phyloP scores from a whole-genome alignment of 2,113 vertebrate genomes.

The Mus pahari region DNA sequence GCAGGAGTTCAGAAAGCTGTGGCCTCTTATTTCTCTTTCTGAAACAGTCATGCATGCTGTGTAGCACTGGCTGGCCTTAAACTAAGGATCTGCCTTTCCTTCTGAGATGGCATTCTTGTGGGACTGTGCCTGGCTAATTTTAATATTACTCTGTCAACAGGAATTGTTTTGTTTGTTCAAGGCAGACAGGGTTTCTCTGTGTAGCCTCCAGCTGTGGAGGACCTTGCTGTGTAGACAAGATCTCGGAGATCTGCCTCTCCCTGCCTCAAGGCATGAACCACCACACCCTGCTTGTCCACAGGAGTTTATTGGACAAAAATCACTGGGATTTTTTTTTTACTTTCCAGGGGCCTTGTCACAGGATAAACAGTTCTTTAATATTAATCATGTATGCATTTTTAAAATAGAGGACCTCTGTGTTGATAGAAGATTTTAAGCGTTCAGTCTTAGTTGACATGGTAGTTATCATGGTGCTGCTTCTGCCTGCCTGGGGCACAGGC shows the following conservation, averaged over 20 bases:
- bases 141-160: constrained; percentile 14
- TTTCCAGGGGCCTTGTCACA: constrained; percentile 31
- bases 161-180: constrained; percentile 1
- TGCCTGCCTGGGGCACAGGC: not conserved
- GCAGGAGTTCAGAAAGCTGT: not conserved
- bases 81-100: not conserved
- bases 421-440: constrained; percentile 21
- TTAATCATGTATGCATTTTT: constrained; percentile 28
- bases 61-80: not conserved
- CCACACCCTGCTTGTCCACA: not conserved
- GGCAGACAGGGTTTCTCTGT: not conserved
- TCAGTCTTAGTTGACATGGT: constrained; percentile 15
- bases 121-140: constrained; percentile 5
- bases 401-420: constrained; percentile 32
- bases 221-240: not conserved
- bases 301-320: not conserved
- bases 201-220: not conserved
- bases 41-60: not conserved
- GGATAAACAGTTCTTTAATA: constrained; percentile 61
- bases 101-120: not conserved
- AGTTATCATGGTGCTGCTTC: not conserved
- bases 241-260: not conserved
- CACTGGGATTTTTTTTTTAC: not conserved
- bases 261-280: not conserved
- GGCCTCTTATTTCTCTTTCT: not conserved